Base-by-base conservation (phyloP, 2,888 invertebrate species). In the Leptarthrus brevirostris region DNA sequence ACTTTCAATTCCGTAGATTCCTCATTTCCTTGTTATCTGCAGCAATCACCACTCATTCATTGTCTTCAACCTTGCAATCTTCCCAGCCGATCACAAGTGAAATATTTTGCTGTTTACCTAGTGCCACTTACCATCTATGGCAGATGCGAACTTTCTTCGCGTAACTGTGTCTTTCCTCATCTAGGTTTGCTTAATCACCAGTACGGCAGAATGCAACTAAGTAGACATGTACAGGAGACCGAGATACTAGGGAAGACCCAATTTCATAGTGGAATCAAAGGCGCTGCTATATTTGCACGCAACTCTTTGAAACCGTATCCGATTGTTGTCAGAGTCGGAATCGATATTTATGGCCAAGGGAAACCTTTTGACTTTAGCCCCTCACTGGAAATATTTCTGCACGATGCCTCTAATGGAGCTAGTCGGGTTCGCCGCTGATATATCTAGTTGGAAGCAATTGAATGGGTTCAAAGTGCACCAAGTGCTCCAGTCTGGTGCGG, bases 101-200 rank as follows among this genome's bases (percentile, higher is more conserved):
- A 69, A 69, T 69, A 69, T 69, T 52, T 52, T 47, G 34, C 69
- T 69, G 69, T 69, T 69, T 69, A 36, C 69, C 69, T 49, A 52
- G 69, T 34, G 69, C 69, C 69, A 69, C 34, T 52, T 52, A 52
- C 69, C 69, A 52, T 69, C 24, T 52, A 44, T 18, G 52, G 69
- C 16, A 52, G 69, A 18, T 49, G 69, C 34, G 52, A 49, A 69
- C 69, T 69, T 69, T 69, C 69, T 69, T 69, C 69, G 49, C 49
- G 69, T 69, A 69, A 69, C 69, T 69, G 52, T 30, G 69, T 49
- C 69, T 69, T 26, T 52, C 30, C 30, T 52, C 52, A 49, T 49
- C 52, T 52, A 26, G 12, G 49, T 22, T 30, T 52, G 52, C 40
- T 24, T 69, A 69, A 69, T 69, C 69, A 34, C 69, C 52, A 61